phyloP scores from a whole-genome alignment of 2,113 vertebrate species.

The Calidris pugnax region DNA sequence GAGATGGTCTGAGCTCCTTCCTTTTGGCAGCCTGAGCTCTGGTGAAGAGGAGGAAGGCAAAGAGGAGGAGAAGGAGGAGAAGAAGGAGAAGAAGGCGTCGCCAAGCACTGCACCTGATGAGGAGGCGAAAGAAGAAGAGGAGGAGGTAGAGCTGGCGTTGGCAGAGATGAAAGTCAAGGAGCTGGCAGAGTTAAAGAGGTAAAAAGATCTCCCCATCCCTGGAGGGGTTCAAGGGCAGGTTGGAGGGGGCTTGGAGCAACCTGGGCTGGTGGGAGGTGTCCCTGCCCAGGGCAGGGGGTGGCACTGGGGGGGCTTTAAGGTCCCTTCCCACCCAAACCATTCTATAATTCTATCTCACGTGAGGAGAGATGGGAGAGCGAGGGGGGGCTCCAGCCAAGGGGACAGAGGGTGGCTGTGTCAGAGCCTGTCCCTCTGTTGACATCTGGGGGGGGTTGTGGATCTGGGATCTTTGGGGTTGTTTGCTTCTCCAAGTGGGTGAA shows the following conservation, averaged over 20 bases:
- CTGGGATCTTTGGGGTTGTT: background rate
- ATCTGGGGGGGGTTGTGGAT: rapidly evolving
- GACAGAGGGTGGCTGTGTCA: background rate
- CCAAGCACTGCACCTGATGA: background rate
- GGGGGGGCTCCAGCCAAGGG: rapidly evolving
- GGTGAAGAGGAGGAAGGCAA: conserved; percentile 80
- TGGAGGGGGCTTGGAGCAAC: too few relatives aligned
- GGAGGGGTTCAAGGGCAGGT: too few relatives aligned
- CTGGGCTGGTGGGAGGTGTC: too few relatives aligned
- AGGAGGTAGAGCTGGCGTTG: conserved; percentile 82
- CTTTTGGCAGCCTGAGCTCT: conserved; percentile 79
- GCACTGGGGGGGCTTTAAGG: too few relatives aligned
- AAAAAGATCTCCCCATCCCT: background rate
- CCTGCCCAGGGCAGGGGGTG: too few relatives aligned
- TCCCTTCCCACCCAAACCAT: too few relatives aligned
- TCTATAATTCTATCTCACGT: too few relatives aligned
- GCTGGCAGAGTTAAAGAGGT: conserved; percentile 90
- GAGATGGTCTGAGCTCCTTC: background rate
- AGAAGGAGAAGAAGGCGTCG: background rate
- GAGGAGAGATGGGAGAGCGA: background rate
- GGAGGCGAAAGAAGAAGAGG: conserved; percentile 63
- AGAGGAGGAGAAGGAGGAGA: conserved; percentile 60
- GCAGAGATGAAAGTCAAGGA: conserved; percentile 89
- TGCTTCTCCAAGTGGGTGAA: background rate
- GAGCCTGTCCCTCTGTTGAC: background rate